A percentile compares a stretch with the other conserved stretches of the same genome.
These are phyloP conservation scores for Megalurothrips usitatus DNA, from an alignment of 2,888 invertebrate species.

Conservation along the genomic window DNA sequence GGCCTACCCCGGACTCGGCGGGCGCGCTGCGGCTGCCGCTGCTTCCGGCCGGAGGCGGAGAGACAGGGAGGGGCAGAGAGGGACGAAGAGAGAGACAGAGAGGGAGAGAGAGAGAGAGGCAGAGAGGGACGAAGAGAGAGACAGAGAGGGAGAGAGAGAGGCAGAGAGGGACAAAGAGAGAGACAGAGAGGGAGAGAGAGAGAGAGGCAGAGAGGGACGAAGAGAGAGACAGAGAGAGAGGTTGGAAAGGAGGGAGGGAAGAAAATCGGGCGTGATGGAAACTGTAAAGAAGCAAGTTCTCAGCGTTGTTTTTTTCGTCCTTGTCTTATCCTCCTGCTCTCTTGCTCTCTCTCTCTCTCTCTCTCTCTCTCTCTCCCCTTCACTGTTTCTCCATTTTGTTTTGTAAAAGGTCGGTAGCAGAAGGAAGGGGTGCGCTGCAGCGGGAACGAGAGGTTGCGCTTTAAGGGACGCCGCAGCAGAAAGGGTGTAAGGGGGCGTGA, in stretches of 20 bases:
- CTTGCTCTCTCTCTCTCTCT: not conserved
- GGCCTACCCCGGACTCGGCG: not conserved
- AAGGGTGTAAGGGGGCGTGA: no score
- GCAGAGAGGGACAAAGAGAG: not conserved
- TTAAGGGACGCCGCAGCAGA: no score
- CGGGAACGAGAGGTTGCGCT: no score
- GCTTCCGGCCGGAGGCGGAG: not conserved
- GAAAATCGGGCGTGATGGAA: not conserved
- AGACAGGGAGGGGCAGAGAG: no score
- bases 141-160: not conserved
- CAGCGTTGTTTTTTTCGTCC: not conserved
- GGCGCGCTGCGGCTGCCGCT: not conserved
- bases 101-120: not conserved
- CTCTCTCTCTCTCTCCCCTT: not conserved
- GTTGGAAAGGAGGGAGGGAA: not conserved
- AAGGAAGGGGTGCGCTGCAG: no score
- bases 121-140: not conserved
- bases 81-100: not conserved
- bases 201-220: conserved; percentile 18
- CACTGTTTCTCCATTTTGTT: not conserved
- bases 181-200: conserved; percentile 6
- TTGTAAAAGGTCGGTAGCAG: not conserved
- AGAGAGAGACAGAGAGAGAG: no score
- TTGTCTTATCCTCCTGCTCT: not conserved
- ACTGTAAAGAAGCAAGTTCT: not conserved